Evolutionary conservation across 2,888 invertebrate genomes (phyloP).

Genomic region (Hemicrepidius hirtus): DNA sequence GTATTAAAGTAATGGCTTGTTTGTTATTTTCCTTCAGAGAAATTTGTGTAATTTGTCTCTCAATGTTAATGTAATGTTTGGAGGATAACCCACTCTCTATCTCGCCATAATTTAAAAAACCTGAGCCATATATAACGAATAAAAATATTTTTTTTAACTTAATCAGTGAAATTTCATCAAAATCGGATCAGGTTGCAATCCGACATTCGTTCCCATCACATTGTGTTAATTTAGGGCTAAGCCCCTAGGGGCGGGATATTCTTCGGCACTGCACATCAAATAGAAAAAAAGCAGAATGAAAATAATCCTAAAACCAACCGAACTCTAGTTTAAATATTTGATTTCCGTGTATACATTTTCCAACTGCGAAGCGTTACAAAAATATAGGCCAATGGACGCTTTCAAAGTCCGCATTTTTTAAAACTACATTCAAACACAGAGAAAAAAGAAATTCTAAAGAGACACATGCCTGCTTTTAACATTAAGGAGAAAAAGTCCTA

Average conservation of each 20-base stretch:
- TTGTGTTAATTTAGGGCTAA: slow-evolving; percentile 5
- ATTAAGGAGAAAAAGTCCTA: slow-evolving; percentile 20
- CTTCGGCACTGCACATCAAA: neutral
- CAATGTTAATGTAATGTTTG: no score
- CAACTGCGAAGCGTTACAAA: neutral
- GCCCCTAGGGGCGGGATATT: neutral
- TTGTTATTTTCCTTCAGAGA: neutral
- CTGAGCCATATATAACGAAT: no score
- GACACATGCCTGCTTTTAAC: slow-evolving; percentile 29
- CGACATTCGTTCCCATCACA: neutral
- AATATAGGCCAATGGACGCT: slow-evolving; percentile 26
- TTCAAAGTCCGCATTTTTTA: neutral
- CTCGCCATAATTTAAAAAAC: no score
- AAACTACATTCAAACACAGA: slow-evolving; percentile 19
- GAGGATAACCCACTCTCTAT: no score
- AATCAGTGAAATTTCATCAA: no score
- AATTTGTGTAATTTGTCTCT: no score
- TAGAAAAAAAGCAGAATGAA: slow-evolving; percentile 9
- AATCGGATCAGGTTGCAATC: no score
- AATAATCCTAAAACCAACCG: slow-evolving; percentile 5
- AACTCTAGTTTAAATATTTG: slow-evolving; percentile 24
- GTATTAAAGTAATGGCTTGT: neutral
- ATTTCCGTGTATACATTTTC: neutral
- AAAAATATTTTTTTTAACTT: no score
- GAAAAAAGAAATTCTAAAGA: slow-evolving; percentile 14